Evolutionary conservation across 2,888 invertebrate species (phyloP), one percentile per base, ranked within the genome.

Genomic region (Tillus elongatus): DNA sequence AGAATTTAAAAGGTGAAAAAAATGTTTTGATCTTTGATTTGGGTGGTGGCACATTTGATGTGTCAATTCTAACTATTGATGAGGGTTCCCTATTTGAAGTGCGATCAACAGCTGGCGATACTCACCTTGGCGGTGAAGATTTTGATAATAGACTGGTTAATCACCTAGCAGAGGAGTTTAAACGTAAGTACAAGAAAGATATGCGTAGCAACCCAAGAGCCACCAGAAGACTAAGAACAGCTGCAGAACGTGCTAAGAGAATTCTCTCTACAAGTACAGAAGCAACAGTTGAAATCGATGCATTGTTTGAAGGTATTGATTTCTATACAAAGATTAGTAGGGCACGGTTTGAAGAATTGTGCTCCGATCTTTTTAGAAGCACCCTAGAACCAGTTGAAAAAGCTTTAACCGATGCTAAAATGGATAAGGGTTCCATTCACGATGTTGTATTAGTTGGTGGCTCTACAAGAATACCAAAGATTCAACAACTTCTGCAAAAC

Each of bases 41-140:
- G n/a, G n/a, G n/a, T n/a, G n/a, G n/a, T n/a, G n/a, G n/a, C 15
- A 91, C 90, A 19, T 93, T 93, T 59, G 92, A 93, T 69, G 92
- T 93, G 4, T 92, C 92, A 15, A 76, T 92, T 46, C 70, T 93
- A 15, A 79, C 86, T 46, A 92, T 93, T 60, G 85, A 88, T 52
- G 89, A 92, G 64, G 79, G 90, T 0, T 80, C 82, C 0, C 61
- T 86, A 44, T 87, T 87, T 54, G 83, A 87, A 69, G 87, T 88
- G 0, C 76, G 74, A 57, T 73, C 86, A 1, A 87, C 87, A 1
- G 79, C 85, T 2, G 87, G 86, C 3, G 85, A 88, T 54, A 87
- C 86, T 0, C 86, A 87, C 63, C 67, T 81, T 43, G 83, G n/a
- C n/a, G n/a, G n/a, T n/a, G n/a, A n/a, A n/a, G n/a, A n/a, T n/a